phyloP scores from a whole-genome alignment of 2,113 vertebrate species.

The Paradisaea rubra region DNA sequence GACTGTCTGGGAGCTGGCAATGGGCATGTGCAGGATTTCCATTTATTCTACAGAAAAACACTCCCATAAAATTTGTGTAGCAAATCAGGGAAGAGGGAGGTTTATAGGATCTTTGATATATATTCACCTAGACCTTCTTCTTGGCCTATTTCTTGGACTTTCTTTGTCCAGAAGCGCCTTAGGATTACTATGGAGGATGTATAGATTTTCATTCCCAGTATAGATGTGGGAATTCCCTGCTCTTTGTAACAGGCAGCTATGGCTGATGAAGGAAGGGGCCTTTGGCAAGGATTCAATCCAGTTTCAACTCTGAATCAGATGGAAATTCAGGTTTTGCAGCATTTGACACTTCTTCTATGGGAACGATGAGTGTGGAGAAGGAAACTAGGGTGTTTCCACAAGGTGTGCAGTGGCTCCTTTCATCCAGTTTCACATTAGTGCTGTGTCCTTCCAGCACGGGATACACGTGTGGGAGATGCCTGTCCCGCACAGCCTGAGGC shows the following conservation, averaged over 20 bases:
- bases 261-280: neutral
- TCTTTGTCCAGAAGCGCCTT: neutral
- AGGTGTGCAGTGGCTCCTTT: neutral
- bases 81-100: neutral
- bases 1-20: neutral
- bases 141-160: neutral
- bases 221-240: neutral
- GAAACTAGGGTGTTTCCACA: neutral
- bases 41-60: neutral
- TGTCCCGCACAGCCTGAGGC: rapidly evolving
- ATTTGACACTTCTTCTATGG: neutral
- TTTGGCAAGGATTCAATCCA: neutral
- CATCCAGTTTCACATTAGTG: neutral
- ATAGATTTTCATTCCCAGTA: neutral
- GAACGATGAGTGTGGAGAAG: neutral
- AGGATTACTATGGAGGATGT: neutral
- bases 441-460: neutral
- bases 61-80: neutral
- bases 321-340: neutral
- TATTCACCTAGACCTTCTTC: neutral
- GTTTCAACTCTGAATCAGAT: neutral
- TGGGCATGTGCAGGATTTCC: neutral
- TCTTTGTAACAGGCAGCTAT: neutral
- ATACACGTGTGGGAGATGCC: rapidly evolving
- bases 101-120: neutral